phyloP scores from a whole-genome alignment of 2,797 vertebrate species.

The Apogon hyalosoma region DNA sequence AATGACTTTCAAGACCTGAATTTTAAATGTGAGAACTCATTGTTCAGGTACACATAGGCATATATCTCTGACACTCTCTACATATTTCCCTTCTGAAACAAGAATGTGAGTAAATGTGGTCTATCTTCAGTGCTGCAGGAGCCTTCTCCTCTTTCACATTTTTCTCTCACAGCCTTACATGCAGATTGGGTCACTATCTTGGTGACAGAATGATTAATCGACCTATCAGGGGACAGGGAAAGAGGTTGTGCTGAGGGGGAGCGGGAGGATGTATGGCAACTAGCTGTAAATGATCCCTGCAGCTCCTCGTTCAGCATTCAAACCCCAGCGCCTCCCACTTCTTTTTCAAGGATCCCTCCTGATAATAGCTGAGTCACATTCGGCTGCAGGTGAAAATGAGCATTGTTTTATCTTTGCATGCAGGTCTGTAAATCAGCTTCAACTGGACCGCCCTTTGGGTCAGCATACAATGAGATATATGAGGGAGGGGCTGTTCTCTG shows the following conservation, averaged over 20 bases:
- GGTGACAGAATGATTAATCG: conserved; percentile 80
- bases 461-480: conserved; percentile 50
- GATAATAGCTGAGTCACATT: conserved; percentile 79
- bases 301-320: conserved; percentile 63
- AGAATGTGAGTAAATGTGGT: conserved; percentile 21
- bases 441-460: conserved; percentile 50
- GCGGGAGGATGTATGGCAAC: conserved; percentile 71
- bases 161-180: conserved; percentile 66
- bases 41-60: too few species aligned
- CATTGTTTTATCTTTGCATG: conserved; percentile 74
- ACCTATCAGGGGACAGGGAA: conserved; percentile 70
- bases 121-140: conserved; percentile 69
- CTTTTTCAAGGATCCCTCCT: conserved; percentile 62
- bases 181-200: conserved; percentile 79
- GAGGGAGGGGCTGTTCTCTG: conserved; percentile 44
- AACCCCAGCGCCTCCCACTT: conserved; percentile 48
- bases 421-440: conserved; percentile 68
- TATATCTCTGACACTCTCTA: background rate
- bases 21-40: too few species aligned
- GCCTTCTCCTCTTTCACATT: conserved; percentile 58
- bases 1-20: too few species aligned
- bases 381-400: conserved; percentile 74
- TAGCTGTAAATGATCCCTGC: conserved; percentile 74
- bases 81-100: conserved; percentile 31
- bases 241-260: conserved; percentile 56